Base-by-base conservation (phyloP, 2,797 vertebrate genomes). In the Fistularia commersonii region DNA sequence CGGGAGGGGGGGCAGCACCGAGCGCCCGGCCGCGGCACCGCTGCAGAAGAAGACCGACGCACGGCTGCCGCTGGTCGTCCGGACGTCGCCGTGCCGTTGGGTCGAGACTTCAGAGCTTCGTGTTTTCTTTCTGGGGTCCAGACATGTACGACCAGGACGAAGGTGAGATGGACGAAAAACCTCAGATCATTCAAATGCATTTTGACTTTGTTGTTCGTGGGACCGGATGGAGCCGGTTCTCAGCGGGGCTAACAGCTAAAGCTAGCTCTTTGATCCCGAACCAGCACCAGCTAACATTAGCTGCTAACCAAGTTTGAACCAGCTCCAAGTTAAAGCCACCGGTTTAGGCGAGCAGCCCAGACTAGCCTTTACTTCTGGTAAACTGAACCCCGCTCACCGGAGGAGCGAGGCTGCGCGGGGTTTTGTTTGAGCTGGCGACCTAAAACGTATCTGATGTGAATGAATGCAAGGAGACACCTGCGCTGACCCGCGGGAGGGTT, bases 81-180 rank as follows among this genome's bases (percentile, higher is more conserved):
- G 11, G 32, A 46, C n/a, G 32, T 7, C 6, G 32, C 14, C 36
- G 32, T 51, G 47, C 55, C 1, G 0, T 1, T 8, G 6, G 8
- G 11, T 8, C 14, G 3, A 0, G 51, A 38, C 54, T 6, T 11
- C 11, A 8, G 9, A 4, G 5, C 38, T 3, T 4, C 2, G 23
- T 13, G 2, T 11, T 12, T 38, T 23, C 8, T 11, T 13, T 12
- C 1, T 38, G 11, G 13, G 39, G 11, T 10, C 41, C 11, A 52
- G 77, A 4, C 34, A 91, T 91, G 90, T 91, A 90, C 70, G 90
- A 91, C 23, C 90, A 89, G 72, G 90, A 91, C 35, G 90, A 91
- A 81, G 90, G 90, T 92, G 45, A 75, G 83, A 12, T 38, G 31
- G 4, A 23, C 23, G 23, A 23, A 23, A 23, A 23, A 4, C 4